Conservation (phyloP, 2,888 invertebrate species). For the Macropis europaea region DNA sequence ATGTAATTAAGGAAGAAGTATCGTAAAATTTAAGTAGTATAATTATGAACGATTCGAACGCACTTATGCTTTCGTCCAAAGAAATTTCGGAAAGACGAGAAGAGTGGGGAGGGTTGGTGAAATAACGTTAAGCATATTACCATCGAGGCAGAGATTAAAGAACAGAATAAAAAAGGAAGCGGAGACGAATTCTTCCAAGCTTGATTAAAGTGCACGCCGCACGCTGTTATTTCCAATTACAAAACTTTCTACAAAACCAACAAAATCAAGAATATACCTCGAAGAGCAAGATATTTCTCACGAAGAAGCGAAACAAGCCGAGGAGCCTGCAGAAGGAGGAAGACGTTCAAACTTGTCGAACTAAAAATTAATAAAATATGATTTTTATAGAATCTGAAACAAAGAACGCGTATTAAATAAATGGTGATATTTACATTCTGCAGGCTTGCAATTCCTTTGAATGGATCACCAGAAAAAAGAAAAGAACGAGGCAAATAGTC, state of each 20-base stretch:
- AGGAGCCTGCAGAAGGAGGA: no score
- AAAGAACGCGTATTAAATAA: not conserved
- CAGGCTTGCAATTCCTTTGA: constrained; percentile 12
- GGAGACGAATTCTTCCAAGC: not conserved
- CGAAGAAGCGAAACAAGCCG: not conserved
- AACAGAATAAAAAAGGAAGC: not conserved
- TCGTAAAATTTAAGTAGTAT: constrained; percentile 33
- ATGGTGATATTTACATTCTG: not conserved
- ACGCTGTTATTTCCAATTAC: not conserved
- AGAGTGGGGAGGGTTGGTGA: not conserved
- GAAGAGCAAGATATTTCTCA: not conserved
- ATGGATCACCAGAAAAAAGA: constrained; percentile 11
- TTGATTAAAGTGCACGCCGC: not conserved
- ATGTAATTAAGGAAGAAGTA: constrained; percentile 30
- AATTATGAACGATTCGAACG: not conserved
- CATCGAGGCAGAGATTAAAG: constrained; percentile 3
- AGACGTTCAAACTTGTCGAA: no score
- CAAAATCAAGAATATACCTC: no score
- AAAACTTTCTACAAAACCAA: not conserved
- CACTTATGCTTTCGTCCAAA: not conserved
- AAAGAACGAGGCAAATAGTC: not conserved
- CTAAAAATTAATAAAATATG: no score
- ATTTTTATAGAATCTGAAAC: not conserved
- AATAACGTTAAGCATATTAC: no score
- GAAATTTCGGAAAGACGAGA: not conserved